These are phyloP conservation scores for Petromus typicus DNA, from an alignment of 2,113 vertebrate genomes.

Conservation along the genomic window DNA sequence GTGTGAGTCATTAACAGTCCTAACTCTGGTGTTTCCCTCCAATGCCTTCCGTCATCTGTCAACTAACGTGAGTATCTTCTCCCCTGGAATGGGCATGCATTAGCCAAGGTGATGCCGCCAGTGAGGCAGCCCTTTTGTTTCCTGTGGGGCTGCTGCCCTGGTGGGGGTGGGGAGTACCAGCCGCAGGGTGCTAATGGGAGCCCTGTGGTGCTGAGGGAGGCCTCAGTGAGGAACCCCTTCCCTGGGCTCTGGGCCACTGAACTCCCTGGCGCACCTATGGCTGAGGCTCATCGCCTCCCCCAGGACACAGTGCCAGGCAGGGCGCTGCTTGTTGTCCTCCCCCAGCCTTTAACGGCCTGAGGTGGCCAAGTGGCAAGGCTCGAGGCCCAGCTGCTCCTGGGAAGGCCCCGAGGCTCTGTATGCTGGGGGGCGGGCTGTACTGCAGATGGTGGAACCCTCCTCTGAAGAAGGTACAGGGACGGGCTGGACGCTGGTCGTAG, in stretches of 20 bases:
- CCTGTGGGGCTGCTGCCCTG: neutral
- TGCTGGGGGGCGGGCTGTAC: too few species aligned
- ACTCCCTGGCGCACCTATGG: too few species aligned
- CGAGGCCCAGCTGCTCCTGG: neutral
- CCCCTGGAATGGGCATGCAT: slow-evolving; percentile 70
- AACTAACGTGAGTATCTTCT: slow-evolving; percentile 93
- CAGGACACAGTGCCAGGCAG: neutral
- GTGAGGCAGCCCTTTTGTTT: slow-evolving; percentile 37
- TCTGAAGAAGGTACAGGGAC: neutral
- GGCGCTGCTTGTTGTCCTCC: neutral
- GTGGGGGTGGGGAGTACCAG: neutral
- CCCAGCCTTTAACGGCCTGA: neutral
- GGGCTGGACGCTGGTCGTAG: rapidly evolving
- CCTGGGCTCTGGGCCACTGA: too few species aligned
- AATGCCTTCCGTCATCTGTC: slow-evolving; percentile 92
- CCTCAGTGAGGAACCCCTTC: too few species aligned
- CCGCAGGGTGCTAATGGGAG: neutral
- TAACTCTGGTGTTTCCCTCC: slow-evolving; percentile 94
- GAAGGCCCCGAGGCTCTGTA: neutral
- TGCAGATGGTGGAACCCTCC: neutral
- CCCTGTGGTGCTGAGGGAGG: neutral
- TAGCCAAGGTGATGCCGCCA: slow-evolving; percentile 84
- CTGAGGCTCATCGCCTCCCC: neutral
- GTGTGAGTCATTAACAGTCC: slow-evolving; percentile 91
- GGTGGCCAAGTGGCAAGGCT: neutral